phyloP scores from a whole-genome alignment of 2,888 invertebrate genomes.

The Caenorhabditis imperialis region DNA sequence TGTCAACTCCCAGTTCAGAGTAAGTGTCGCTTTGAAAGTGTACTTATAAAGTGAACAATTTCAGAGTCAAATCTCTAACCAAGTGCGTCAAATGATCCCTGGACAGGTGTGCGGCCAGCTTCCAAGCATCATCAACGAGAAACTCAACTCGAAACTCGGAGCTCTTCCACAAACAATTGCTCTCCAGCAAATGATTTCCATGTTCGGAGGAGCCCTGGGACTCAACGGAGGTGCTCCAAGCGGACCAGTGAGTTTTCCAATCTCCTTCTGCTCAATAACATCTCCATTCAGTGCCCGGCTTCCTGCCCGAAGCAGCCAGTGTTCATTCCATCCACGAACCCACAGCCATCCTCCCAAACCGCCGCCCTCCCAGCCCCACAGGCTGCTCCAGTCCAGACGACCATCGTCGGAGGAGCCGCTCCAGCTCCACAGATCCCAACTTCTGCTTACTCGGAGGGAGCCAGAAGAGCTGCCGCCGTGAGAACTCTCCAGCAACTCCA shows the following conservation, averaged over 20 bases:
- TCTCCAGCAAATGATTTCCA: slow-evolving; percentile 68
- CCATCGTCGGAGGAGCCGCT: slow-evolving; percentile 40
- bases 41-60: too few species aligned
- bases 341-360: slow-evolving; percentile 23
- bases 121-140: slow-evolving; percentile 70
- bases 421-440: slow-evolving; percentile 61
- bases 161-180: slow-evolving; percentile 70
- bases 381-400: slow-evolving; percentile 19
- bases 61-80: slow-evolving; percentile 65
- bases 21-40: too few species aligned
- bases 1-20: slow-evolving; percentile 75
- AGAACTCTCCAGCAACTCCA: slow-evolving; percentile 49
- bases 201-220: slow-evolving; percentile 70
- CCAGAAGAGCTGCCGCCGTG: slow-evolving; percentile 42
- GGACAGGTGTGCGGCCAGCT: slow-evolving; percentile 72
- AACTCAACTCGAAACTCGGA: slow-evolving; percentile 68
- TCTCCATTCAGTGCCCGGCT: slow-evolving; percentile 53
- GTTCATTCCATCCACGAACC: slow-evolving; percentile 36
- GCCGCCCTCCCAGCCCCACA: slow-evolving; percentile 26
- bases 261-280: too few species aligned
- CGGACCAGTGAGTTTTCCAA: slow-evolving; percentile 32
- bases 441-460: slow-evolving; percentile 47
- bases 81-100: slow-evolving; percentile 69
- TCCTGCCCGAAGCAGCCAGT: slow-evolving; percentile 41
- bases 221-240: slow-evolving; percentile 38